A percentile compares a stretch with the other conserved stretches of the same genome.
These are phyloP conservation scores for Tetragonula clypearis DNA, from an alignment of 1,140 invertebrate species.

Conservation along the genomic window DNA sequence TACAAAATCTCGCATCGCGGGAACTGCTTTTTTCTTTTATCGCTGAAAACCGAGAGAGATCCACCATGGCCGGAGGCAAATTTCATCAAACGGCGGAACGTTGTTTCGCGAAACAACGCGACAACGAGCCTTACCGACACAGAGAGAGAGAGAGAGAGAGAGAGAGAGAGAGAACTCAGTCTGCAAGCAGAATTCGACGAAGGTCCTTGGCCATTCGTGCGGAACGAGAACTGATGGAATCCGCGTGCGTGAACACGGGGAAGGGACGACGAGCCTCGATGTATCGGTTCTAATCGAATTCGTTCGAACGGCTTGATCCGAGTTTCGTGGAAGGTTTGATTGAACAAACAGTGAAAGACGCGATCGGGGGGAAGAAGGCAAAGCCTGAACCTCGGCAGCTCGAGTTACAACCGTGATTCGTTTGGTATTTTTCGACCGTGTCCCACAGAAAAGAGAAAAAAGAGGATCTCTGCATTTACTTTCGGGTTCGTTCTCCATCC, in stretches of 20 bases:
- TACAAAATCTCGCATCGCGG: too few relatives aligned
- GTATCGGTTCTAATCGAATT: slow-evolving; percentile 34
- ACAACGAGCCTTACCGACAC: too few relatives aligned
- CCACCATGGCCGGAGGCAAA: too few relatives aligned
- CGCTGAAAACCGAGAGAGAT: too few relatives aligned
- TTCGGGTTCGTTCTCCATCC: background rate
- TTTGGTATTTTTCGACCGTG: slow-evolving; percentile 1
- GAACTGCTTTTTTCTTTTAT: too few relatives aligned
- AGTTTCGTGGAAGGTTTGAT: background rate
- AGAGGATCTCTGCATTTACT: background rate
- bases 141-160: too few relatives aligned
- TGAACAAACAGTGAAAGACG: slow-evolving; percentile 16
- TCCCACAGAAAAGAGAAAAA: background rate
- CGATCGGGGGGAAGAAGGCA: too few relatives aligned
- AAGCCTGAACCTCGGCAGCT: background rate
- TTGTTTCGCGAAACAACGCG: background rate
- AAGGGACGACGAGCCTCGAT: too few relatives aligned
- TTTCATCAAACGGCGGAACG: background rate
- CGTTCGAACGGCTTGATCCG: slow-evolving; percentile 32
- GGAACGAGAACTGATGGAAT: slow-evolving; percentile 39
- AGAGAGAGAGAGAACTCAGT: too few relatives aligned
- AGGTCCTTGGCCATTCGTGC: background rate
- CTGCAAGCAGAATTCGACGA: background rate
- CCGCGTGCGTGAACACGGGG: background rate
- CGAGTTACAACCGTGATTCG: background rate